These are phyloP conservation scores for Aleiodes alternator DNA, from an alignment of 2,888 invertebrate species.

Conservation along the genomic window DNA sequence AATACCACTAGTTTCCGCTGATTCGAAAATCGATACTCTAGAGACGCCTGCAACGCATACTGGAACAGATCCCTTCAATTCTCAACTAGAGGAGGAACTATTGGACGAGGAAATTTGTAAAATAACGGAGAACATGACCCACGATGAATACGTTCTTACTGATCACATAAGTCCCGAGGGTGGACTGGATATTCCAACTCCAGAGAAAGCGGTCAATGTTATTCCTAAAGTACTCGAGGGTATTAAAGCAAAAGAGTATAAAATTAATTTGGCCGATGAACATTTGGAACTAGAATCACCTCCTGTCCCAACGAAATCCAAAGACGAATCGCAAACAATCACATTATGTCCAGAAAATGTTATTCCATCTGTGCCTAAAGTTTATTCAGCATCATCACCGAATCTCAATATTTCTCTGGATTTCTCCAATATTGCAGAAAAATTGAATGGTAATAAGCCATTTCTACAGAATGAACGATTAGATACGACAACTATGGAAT, in stretches of 20 bases:
- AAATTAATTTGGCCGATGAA: conserved; percentile 66
- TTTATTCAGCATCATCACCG: neutral
- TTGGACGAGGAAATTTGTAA: conserved; percentile 73
- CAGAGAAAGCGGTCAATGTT: conserved; percentile 38
- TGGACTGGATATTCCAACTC: conserved; percentile 58
- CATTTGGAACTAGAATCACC: conserved; percentile 62
- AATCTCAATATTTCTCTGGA: conserved; percentile 47
- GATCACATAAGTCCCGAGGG: conserved; percentile 69
- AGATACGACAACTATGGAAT: conserved; percentile 53
- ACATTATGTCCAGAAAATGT: neutral
- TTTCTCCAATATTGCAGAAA: conserved; percentile 55
- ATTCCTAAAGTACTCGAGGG: conserved; percentile 1
- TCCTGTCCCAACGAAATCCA: neutral
- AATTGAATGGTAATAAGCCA: conserved; percentile 50
- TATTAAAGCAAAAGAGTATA: conserved; percentile 50
- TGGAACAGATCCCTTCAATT: conserved; percentile 39
- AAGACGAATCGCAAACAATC: conserved; percentile 15
- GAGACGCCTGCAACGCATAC: conserved; percentile 26
- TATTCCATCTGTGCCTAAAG: neutral
- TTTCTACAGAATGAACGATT: conserved; percentile 49
- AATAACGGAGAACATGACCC: conserved; percentile 74
- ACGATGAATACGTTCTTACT: conserved; percentile 72
- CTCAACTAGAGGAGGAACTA: conserved; percentile 67
- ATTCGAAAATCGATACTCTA: conserved; percentile 29
- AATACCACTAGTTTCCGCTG: conserved; percentile 18